Percentiles rank a stretch among this genome's conserved stretches.
These are phyloP conservation scores for Megastigmus dorsalis DNA, from an alignment of 2,888 invertebrate genomes.

Conservation along the genomic window DNA sequence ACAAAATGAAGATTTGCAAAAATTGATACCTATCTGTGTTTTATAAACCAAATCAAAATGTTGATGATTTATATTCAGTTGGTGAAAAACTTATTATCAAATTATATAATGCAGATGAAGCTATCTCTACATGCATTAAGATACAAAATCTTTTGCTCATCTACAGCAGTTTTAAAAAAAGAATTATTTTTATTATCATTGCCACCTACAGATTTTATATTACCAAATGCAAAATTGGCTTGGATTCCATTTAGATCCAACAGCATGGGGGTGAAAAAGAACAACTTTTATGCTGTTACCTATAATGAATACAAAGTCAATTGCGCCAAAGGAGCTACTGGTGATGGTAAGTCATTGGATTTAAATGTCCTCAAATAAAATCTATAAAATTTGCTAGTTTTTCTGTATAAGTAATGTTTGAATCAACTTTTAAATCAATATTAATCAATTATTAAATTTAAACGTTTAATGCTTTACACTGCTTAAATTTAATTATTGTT, in stretches of 20 bases:
- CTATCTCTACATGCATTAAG: background rate
- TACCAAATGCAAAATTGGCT: slow-evolving; percentile 32
- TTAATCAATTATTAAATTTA: too few relatives aligned
- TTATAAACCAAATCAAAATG: background rate
- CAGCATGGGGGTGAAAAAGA: slow-evolving; percentile 35
- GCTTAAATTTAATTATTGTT: background rate
- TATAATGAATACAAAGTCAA: slow-evolving; percentile 41
- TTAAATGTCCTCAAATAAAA: too few relatives aligned
- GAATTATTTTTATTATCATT: background rate
- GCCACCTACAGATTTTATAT: slow-evolving; percentile 24
- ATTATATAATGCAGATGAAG: background rate
- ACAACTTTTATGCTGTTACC: slow-evolving; percentile 47
- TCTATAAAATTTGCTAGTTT: too few relatives aligned
- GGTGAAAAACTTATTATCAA: background rate
- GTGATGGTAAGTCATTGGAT: slow-evolving; percentile 19
- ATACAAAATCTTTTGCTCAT: background rate
- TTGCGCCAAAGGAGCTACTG: slow-evolving; percentile 41
- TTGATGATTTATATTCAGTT: background rate
- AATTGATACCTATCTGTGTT: background rate
- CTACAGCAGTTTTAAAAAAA: background rate
- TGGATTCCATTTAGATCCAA: slow-evolving; percentile 2
- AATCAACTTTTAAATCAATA: too few relatives aligned
- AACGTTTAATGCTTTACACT: too few relatives aligned
- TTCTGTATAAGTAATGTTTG: too few relatives aligned
- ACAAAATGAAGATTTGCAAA: slow-evolving; percentile 2